Percentiles rank a stretch among this genome's conserved stretches.
Conservation (phyloP, 2,797 vertebrate genomes). For the Sebastes cheni region DNA sequence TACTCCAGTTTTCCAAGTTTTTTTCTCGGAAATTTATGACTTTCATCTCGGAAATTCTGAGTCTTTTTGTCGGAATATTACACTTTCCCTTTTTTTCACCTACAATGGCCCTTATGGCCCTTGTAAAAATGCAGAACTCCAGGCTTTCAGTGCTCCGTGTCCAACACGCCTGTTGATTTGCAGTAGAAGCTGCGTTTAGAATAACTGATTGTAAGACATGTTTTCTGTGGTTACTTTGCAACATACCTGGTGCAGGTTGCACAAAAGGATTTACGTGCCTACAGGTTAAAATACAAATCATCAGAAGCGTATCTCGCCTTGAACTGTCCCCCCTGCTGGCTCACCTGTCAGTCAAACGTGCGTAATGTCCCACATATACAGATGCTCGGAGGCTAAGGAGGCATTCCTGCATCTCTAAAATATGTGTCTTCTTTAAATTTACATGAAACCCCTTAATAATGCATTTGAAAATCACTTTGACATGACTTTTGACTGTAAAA, state of each 20-base stretch:
- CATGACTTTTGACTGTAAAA: background rate
- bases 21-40: too few species aligned
- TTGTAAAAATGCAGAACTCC: background rate
- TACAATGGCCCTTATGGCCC: too few species aligned
- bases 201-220: background rate
- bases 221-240: background rate
- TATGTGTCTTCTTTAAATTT: background rate
- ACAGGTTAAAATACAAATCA: constrained; percentile 38
- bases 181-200: too few species aligned
- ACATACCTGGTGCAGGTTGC: background rate
- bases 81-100: too few species aligned
- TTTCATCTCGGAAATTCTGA: too few species aligned
- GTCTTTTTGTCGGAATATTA: too few species aligned
- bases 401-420: background rate
- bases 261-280: background rate
- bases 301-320: background rate
- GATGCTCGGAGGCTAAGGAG: background rate
- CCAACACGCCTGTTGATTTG: background rate
- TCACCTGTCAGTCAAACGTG: constrained; percentile 59
- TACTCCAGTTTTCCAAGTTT: too few species aligned
- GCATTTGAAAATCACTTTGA: constrained; percentile 14
- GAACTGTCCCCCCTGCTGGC: constrained; percentile 36
- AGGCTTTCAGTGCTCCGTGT: background rate
- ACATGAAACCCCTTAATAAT: constrained; percentile 29
- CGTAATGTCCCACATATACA: constrained; percentile 26